phyloP scores from a whole-genome alignment of 2,797 vertebrate species.

The Odontamblyopus rebecca region DNA sequence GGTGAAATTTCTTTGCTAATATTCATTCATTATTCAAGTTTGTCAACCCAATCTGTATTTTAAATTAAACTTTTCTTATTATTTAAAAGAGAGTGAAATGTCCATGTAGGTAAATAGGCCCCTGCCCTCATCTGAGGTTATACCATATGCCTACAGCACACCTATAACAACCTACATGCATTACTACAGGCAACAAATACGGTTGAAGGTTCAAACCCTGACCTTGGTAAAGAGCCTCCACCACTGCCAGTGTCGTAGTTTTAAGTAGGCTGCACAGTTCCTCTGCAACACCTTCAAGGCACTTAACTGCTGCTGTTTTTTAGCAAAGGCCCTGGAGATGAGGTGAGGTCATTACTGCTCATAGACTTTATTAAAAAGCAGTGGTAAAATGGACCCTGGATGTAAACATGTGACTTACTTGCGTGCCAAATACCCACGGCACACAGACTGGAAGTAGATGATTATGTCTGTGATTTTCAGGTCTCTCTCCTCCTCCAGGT shows the following conservation, averaged over 20 bases:
- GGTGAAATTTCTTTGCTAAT: neutral
- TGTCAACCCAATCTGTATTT: neutral
- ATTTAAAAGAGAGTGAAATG: neutral
- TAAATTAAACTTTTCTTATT: neutral
- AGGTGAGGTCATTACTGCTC: neutral
- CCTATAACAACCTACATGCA: neutral
- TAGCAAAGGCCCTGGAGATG: slow-evolving; percentile 88
- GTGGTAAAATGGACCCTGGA: neutral
- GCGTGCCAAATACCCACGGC: slow-evolving; percentile 94
- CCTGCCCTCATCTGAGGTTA: neutral
- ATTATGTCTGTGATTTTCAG: slow-evolving; percentile 99
- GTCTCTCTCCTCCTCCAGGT: slow-evolving; percentile 95
- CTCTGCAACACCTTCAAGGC: slow-evolving; percentile 95
- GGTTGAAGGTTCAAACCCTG: neutral
- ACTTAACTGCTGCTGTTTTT: slow-evolving; percentile 97
- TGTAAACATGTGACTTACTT: slow-evolving; percentile 79
- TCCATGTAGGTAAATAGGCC: neutral
- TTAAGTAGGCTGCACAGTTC: slow-evolving; percentile 95
- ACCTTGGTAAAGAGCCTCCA: slow-evolving; percentile 98
- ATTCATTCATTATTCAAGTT: neutral
- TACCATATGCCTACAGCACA: neutral
- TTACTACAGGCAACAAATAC: neutral
- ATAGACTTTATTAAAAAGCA: neutral
- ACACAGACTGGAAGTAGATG: slow-evolving; percentile 97
- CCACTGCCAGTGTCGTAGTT: slow-evolving; percentile 98